These are phyloP conservation scores for Laspeyria flexula DNA, from an alignment of 2,888 invertebrate genomes.

Conservation along the genomic window DNA sequence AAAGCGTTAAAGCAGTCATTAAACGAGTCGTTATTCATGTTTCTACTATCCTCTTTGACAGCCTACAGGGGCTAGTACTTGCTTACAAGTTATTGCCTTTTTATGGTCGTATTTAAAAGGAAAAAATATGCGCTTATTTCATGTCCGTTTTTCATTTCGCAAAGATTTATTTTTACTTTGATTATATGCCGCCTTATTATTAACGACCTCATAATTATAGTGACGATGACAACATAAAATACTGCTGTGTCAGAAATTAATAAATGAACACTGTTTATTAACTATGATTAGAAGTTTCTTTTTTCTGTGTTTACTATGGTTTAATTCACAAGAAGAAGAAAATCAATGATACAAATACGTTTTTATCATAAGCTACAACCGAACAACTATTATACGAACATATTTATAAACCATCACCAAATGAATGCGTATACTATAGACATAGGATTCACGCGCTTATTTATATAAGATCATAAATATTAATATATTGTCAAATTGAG, in stretches of 20 bases:
- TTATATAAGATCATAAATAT: no score
- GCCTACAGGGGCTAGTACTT: conserved; percentile 71
- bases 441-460: no score
- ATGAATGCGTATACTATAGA: no score
- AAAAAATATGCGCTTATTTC: conserved; percentile 79
- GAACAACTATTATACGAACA: not conserved
- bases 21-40: conserved; percentile 78
- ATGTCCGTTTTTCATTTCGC: conserved; percentile 79
- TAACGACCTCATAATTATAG: conserved; percentile 78
- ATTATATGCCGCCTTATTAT: conserved; percentile 81
- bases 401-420: no score
- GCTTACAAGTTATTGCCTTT: conserved; percentile 78
- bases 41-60: conserved; percentile 81
- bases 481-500: no score
- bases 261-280: conserved; percentile 52
- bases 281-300: conserved; percentile 13
- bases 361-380: no score
- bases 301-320: conserved; percentile 8
- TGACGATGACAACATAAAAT: conserved; percentile 72
- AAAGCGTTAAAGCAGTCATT: conserved; percentile 85
- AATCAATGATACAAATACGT: not conserved
- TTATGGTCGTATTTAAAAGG: conserved; percentile 78
- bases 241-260: conserved; percentile 64
- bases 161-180: conserved; percentile 79
- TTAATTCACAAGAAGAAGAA: not conserved